phyloP scores from a whole-genome alignment of 2,797 vertebrate genomes.

The Lepilemur ruficaudatus region DNA sequence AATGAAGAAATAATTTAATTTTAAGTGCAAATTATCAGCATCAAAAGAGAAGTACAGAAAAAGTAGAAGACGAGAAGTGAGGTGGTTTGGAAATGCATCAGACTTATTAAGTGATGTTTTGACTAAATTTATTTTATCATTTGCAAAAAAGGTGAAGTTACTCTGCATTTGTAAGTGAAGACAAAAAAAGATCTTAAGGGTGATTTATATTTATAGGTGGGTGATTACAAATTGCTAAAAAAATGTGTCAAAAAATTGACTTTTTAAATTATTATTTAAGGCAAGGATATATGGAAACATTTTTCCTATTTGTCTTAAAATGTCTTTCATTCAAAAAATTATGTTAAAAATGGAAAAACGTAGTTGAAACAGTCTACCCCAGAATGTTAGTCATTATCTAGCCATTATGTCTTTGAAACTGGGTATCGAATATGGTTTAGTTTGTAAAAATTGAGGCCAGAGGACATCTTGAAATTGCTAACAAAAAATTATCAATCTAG shows the following conservation, averaged over 20 bases:
- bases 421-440: not conserved
- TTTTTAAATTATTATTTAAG: not conserved
- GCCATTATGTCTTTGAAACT: not conserved
- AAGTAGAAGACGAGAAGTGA: not conserved
- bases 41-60: not conserved
- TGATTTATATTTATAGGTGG: conserved; percentile 1
- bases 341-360: not conserved
- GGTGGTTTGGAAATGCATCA: not conserved
- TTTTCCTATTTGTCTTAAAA: not conserved
- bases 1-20: not conserved
- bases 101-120: not conserved
- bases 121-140: conserved; percentile 27
- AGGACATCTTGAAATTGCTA: not conserved
- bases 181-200: not conserved
- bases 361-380: not conserved
- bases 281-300: not conserved
- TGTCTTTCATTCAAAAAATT: not conserved
- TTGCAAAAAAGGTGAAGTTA: conserved; percentile 15
- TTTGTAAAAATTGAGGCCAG: not conserved
- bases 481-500: not conserved
- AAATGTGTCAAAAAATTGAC: not conserved
- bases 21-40: not conserved
- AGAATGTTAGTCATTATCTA: not conserved
- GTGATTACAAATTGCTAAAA: not conserved
- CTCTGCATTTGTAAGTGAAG: not conserved